A percentile compares a stretch with the other conserved stretches of the same genome.
phyloP scores from a whole-genome alignment of 2,113 vertebrate species.

The Pelmatolapia mariae region DNA sequence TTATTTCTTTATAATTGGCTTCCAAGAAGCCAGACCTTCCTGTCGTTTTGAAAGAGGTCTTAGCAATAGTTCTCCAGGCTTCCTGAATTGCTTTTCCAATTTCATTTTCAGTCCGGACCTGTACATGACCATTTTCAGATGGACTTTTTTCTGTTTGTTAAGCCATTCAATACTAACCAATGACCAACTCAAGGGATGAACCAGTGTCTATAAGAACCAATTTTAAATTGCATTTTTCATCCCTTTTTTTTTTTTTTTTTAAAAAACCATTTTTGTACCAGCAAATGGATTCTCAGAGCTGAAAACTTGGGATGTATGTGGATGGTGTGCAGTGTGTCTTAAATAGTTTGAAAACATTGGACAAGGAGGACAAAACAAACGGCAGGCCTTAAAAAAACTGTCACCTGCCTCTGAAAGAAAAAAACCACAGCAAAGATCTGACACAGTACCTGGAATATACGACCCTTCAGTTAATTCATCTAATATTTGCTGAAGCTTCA shows the following conservation, averaged over 20 bases:
- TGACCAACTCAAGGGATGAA: too few species aligned
- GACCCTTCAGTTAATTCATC: rapidly evolving
- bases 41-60: rapidly evolving
- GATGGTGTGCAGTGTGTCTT: not conserved
- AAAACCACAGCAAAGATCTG: rapidly evolving
- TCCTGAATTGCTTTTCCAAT: not conserved
- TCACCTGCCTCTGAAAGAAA: not conserved
- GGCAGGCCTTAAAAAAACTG: not conserved
- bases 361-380: not conserved
- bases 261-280: not conserved
- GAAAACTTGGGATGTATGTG: not conserved
- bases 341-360: not conserved
- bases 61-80: not conserved
- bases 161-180: too few species aligned
- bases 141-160: not conserved
- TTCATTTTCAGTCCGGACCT: not conserved
- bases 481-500: not conserved
- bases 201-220: too few species aligned
- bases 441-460: not conserved
- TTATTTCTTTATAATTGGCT: not conserved
- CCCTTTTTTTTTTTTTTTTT: not conserved
- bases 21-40: not conserved
- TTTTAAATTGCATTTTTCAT: not conserved
- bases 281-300: not conserved
- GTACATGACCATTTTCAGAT: not conserved